Evolutionary conservation across 2,113 vertebrate species (phyloP).

Genomic region (Archocentrus centrarchus): DNA sequence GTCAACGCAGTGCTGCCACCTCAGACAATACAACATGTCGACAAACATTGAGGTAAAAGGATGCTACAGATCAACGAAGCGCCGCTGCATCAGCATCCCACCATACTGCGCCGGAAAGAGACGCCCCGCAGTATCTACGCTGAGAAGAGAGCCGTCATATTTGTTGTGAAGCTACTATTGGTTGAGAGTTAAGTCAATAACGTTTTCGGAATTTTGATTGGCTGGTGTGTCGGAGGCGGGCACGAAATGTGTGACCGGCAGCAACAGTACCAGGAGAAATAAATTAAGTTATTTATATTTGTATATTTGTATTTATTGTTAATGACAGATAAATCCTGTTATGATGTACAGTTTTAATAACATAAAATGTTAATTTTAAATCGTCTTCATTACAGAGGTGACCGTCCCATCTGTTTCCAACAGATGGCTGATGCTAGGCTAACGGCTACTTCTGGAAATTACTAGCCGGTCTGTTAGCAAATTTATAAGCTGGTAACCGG

Average conservation of each 20-base stretch:
- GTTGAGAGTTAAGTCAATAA: constrained; percentile 52
- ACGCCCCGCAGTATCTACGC: constrained; percentile 36
- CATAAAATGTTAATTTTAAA: accelerated
- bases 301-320: not conserved
- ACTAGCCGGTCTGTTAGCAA: constrained; percentile 37
- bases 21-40: constrained; percentile 72
- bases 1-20: constrained; percentile 75
- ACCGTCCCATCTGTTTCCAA: not conserved
- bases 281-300: constrained; percentile 14
- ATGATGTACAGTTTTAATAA: not conserved
- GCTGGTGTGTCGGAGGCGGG: not conserved
- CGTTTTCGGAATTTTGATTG: constrained; percentile 34
- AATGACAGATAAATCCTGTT: not conserved
- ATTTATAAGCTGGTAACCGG: not conserved
- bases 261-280: constrained; percentile 47
- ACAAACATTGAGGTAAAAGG: constrained; percentile 22
- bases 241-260: not conserved
- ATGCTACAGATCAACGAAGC: constrained; percentile 41
- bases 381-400: not conserved
- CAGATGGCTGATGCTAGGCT: constrained; percentile 34
- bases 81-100: constrained; percentile 74
- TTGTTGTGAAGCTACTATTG: constrained; percentile 53
- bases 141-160: constrained; percentile 27
- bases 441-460: constrained; percentile 32
- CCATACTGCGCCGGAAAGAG: constrained; percentile 78